Percentiles rank a stretch among this genome's conserved stretches.
These are phyloP conservation scores for Hippoglossus stenolepis DNA, from an alignment of 2,113 vertebrate species.

Conservation along the genomic window DNA sequence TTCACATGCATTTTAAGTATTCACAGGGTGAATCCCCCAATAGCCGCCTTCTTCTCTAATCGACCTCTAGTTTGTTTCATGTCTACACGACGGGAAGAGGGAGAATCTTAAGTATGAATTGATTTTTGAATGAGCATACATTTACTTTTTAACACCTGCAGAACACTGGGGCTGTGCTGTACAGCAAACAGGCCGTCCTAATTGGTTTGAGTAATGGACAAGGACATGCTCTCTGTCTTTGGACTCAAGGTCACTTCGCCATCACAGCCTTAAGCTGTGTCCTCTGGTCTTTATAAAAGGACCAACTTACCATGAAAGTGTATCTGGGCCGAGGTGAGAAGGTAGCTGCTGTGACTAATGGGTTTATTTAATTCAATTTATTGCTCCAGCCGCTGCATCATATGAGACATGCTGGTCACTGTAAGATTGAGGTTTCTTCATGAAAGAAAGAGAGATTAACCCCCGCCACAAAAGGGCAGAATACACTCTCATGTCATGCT, in stretches of 20 bases:
- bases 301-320: slow-evolving; percentile 80
- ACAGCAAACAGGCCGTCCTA: slow-evolving; percentile 76
- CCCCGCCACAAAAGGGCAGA: slow-evolving; percentile 69
- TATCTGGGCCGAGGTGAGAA: slow-evolving; percentile 80
- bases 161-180: slow-evolving; percentile 70
- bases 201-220: slow-evolving; percentile 83
- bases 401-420: slow-evolving; percentile 73
- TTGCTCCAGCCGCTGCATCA: slow-evolving; percentile 65
- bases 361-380: slow-evolving; percentile 85
- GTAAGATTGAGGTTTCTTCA: slow-evolving; percentile 75
- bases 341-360: slow-evolving; percentile 82
- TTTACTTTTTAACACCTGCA: slow-evolving; percentile 81
- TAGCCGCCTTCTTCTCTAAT: background rate
- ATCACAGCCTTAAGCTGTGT: slow-evolving; percentile 40
- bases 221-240: slow-evolving; percentile 61
- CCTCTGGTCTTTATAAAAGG: slow-evolving; percentile 76
- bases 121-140: slow-evolving; percentile 84
- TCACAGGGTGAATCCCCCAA: slow-evolving; percentile 28
- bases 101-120: slow-evolving; percentile 72
- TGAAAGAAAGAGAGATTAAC: slow-evolving; percentile 81
- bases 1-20: slow-evolving; percentile 56
- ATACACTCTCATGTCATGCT: slow-evolving; percentile 77
- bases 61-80: slow-evolving; percentile 70
- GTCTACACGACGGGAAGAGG: slow-evolving; percentile 56
- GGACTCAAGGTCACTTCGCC: slow-evolving; percentile 80